Conservation (phyloP, 2,797 vertebrate genomes). For the Characodon lateralis region DNA sequence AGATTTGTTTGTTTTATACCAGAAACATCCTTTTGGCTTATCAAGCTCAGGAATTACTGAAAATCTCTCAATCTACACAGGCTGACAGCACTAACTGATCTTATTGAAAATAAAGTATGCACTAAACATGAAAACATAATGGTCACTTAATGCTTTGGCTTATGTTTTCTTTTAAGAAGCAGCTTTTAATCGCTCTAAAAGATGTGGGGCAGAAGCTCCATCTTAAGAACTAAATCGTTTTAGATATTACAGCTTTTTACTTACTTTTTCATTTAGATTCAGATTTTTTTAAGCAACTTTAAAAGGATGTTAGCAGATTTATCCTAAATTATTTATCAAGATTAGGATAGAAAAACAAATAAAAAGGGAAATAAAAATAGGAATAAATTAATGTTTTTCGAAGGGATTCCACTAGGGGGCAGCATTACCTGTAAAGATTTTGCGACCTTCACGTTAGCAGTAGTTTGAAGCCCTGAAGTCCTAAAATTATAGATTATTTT, state of each 20-base stretch:
- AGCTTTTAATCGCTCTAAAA: background rate
- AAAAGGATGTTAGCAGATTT: background rate
- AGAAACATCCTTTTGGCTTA: background rate
- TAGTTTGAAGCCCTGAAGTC: too few relatives aligned
- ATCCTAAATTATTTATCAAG: background rate
- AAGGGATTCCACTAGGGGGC: constrained; percentile 18
- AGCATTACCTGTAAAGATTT: constrained; percentile 8
- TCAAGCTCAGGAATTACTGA: background rate
- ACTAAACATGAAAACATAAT: background rate
- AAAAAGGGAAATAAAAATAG: background rate
- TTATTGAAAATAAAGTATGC: background rate
- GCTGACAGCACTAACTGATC: background rate
- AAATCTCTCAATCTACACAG: background rate
- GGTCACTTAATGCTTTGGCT: background rate
- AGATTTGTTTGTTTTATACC: background rate
- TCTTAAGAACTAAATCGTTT: background rate
- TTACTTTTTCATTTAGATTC: background rate
- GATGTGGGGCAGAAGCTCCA: background rate
- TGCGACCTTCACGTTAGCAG: background rate
- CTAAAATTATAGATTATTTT: background rate
- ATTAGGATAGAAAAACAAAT: background rate
- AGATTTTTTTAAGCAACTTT: background rate
- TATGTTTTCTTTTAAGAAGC: background rate
- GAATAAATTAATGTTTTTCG: background rate
- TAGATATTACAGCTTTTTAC: background rate